phyloP scores from a whole-genome alignment of 1,140 invertebrate genomes.

The Tenebrio molitor region DNA sequence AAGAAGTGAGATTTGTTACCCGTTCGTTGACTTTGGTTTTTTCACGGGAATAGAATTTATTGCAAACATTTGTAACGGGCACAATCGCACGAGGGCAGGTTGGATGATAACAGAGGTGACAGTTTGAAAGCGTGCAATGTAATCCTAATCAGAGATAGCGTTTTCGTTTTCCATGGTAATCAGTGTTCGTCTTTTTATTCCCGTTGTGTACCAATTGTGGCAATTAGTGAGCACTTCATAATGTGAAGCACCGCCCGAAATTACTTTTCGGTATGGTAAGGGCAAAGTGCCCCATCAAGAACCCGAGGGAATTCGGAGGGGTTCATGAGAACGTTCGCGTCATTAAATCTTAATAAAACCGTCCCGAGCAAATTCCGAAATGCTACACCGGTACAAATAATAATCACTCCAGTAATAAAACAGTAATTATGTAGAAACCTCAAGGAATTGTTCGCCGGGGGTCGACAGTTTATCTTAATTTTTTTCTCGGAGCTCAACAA shows the following conservation, averaged over 20 bases:
- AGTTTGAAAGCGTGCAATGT: constrained; percentile 10
- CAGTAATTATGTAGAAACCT: constrained; percentile 47
- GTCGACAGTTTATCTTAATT: constrained; percentile 37
- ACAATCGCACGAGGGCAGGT: constrained; percentile 3
- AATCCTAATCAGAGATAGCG: constrained; percentile 12
- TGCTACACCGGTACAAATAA: constrained; percentile 42
- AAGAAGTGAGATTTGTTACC: not conserved
- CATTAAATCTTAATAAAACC: constrained; percentile 47
- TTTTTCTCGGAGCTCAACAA: constrained; percentile 28
- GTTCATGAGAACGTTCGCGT: constrained; percentile 24
- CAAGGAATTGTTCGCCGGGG: constrained; percentile 17
- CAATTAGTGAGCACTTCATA: constrained; percentile 20
- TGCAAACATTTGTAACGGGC: constrained; percentile 19
- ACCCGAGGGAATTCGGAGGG: constrained; percentile 33
- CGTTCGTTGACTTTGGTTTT: not conserved
- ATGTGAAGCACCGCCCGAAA: constrained; percentile 2
- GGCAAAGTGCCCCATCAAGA: constrained; percentile 38
- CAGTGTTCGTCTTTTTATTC: not conserved
- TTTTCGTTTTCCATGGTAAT: constrained; percentile 21
- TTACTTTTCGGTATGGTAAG: constrained; percentile 24
- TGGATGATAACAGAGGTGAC: constrained; percentile 19
- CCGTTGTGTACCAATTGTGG: not conserved
- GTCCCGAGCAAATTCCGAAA: constrained; percentile 39
- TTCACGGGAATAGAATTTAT: constrained; percentile 22
- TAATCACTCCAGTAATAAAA: constrained; percentile 46